A percentile compares a stretch with the other conserved stretches of the same genome.
These are phyloP conservation scores for Theropithecus gelada DNA, from an alignment of 2,113 vertebrate species.

Conservation along the genomic window DNA sequence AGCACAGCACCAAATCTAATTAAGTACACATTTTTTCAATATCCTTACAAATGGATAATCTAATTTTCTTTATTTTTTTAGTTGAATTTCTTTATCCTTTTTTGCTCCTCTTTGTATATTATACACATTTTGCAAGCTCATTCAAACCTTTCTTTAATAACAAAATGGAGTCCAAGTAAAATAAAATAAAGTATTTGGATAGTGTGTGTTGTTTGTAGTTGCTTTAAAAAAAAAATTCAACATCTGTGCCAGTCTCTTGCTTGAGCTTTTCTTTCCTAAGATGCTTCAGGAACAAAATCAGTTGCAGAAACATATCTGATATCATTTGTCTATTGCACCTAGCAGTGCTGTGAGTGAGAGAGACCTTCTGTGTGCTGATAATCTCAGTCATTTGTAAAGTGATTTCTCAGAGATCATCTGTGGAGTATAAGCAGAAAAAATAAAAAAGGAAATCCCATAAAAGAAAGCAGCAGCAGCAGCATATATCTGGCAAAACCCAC, in stretches of 20 bases:
- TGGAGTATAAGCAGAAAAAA: slow-evolving; percentile 31
- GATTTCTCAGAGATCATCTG: slow-evolving; percentile 35
- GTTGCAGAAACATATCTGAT: background rate
- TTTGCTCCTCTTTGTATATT: background rate
- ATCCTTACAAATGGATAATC: background rate
- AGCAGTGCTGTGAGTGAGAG: background rate
- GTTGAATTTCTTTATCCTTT: background rate
- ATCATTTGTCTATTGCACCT: background rate
- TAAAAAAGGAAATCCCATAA: slow-evolving; percentile 54
- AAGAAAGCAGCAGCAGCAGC: slow-evolving; percentile 48
- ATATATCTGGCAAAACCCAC: slow-evolving; percentile 38
- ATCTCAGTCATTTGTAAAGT: slow-evolving; percentile 24
- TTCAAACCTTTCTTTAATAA: background rate
- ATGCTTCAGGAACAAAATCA: background rate
- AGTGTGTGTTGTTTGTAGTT: background rate
- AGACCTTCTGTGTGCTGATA: background rate
- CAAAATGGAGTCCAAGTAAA: background rate
- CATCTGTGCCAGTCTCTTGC: background rate
- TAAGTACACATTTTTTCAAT: background rate
- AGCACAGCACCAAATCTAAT: background rate
- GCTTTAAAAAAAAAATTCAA: background rate
- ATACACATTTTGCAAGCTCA: background rate
- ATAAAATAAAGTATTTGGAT: background rate
- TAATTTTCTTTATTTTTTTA: background rate
- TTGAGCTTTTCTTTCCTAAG: background rate